phyloP scores from a whole-genome alignment of 2,797 vertebrate species.

The Cirrhinus molitorella region DNA sequence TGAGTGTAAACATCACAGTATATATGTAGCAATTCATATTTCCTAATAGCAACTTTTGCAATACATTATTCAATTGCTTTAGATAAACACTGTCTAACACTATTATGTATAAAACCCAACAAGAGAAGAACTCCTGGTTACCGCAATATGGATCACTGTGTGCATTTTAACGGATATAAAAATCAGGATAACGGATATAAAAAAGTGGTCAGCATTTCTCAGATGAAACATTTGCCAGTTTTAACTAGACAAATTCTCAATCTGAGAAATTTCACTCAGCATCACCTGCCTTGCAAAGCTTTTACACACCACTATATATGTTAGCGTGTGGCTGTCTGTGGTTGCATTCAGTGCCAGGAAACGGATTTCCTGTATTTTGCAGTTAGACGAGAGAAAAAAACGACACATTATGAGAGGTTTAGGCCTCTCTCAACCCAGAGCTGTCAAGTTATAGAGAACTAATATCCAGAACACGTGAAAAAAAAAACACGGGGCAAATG shows the following conservation, averaged over 20 bases:
- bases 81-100: not conserved
- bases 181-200: not conserved
- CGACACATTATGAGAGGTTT: slow-evolving; percentile 21
- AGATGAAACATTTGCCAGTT: not conserved
- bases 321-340: slow-evolving; percentile 48
- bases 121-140: not conserved
- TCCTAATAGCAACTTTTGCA: not conserved
- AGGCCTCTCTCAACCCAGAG: slow-evolving; percentile 1
- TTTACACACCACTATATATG: slow-evolving; percentile 15
- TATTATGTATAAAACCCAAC: not conserved
- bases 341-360: slow-evolving; percentile 64
- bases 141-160: not conserved
- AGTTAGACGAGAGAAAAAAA: slow-evolving; percentile 54
- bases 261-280: slow-evolving; percentile 15
- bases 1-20: not conserved
- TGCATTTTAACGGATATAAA: not conserved
- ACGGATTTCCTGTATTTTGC: slow-evolving; percentile 70
- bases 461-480: not conserved
- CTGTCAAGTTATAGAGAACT: slow-evolving; percentile 1
- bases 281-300: slow-evolving; percentile 31
- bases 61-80: not conserved
- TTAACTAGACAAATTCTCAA: slow-evolving; percentile 6
- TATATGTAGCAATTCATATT: not conserved
- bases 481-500: not conserved
- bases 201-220: not conserved